Evolutionary conservation across 2,113 vertebrate genomes (phyloP).

Genomic region (Psephotus haematonotus): DNA sequence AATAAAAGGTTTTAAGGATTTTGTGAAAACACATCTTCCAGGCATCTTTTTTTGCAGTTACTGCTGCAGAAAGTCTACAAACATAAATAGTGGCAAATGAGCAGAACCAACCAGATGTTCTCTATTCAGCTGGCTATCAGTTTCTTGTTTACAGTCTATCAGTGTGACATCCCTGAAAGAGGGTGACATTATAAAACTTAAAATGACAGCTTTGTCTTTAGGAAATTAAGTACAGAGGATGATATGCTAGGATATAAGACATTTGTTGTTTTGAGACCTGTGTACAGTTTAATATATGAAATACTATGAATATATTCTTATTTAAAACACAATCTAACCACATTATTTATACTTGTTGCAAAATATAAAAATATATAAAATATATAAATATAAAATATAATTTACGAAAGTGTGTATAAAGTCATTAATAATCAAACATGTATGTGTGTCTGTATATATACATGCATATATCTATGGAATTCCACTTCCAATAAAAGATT

Average conservation of each 20-base stretch:
- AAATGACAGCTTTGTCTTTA: background rate
- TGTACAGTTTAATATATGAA: background rate
- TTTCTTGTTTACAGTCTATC: background rate
- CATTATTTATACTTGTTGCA: background rate
- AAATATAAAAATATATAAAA: no score
- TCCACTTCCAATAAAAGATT: background rate
- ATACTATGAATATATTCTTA: background rate
- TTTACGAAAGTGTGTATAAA: background rate
- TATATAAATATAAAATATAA: background rate
- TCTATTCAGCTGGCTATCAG: background rate
- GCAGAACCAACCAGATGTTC: background rate
- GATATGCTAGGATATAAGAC: background rate
- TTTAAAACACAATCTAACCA: background rate
- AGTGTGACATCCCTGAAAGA: background rate
- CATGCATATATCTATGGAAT: background rate
- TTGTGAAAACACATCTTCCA: background rate
- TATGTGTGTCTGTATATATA: background rate
- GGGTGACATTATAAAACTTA: background rate
- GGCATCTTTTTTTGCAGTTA: background rate
- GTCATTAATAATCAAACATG: background rate
- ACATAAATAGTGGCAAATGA: fast-evolving
- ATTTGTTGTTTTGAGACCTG: background rate
- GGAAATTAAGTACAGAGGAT: background rate
- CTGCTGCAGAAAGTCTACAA: background rate
- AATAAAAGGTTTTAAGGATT: background rate